Conservation (phyloP, 2,888 invertebrate genomes). For the Agonopterix arenella region DNA sequence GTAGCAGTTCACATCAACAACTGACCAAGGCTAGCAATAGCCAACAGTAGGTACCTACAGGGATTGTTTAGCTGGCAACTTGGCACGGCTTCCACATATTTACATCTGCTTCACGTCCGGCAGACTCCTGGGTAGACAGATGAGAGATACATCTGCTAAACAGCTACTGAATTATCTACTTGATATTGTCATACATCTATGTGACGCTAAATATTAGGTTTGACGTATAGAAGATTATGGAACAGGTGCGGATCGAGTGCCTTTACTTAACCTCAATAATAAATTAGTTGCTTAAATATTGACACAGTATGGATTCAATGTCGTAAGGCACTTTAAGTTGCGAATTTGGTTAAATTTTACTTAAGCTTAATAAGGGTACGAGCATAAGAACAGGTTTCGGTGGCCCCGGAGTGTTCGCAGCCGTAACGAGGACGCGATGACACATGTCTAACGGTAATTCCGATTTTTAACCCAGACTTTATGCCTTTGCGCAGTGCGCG, state of each 20-base stretch:
- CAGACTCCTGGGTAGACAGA: conserved; percentile 22
- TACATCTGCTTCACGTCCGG: conserved; percentile 34
- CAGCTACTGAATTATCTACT: conserved; percentile 8
- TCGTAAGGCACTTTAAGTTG: conserved; percentile 18
- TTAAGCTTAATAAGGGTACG: conserved; percentile 49
- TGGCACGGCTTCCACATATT: conserved; percentile 18
- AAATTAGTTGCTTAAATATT: not conserved
- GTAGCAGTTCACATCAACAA: no score
- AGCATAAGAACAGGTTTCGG: conserved; percentile 57
- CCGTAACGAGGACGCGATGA: conserved; percentile 61
- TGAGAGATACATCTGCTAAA: conserved; percentile 28
- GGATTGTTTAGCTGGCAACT: conserved; percentile 9
- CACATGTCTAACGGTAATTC: conserved; percentile 72
- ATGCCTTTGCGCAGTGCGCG: conserved; percentile 32
- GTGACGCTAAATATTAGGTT: no score
- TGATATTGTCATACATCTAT: not conserved
- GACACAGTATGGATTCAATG: conserved; percentile 3
- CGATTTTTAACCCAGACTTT: conserved; percentile 32
- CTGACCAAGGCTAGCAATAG: not conserved
- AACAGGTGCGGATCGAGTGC: no score
- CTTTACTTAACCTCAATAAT: no score
- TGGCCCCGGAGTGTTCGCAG: conserved; percentile 33
- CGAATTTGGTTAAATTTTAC: conserved; percentile 44
- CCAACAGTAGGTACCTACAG: conserved; percentile 18
- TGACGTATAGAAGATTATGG: no score